Percentiles rank a stretch among this genome's conserved stretches.
These are phyloP conservation scores for Fragum fragum DNA, from an alignment of 2,888 invertebrate genomes.

Conservation along the genomic window DNA sequence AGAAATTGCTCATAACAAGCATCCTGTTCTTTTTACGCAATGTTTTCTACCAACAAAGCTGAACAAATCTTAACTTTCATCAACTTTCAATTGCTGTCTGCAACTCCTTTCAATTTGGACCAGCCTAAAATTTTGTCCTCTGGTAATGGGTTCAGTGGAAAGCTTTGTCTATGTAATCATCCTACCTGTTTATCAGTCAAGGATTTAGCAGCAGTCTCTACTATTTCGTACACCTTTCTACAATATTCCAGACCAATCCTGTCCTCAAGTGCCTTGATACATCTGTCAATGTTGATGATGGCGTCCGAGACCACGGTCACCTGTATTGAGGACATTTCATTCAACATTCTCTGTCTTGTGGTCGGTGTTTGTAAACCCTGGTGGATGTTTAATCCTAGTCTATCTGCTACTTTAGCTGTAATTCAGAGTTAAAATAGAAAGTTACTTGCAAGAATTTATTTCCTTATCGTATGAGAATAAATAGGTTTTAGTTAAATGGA, in stretches of 20 bases:
- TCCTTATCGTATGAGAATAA: too few relatives aligned
- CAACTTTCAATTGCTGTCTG: too few relatives aligned
- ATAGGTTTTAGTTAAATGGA: too few relatives aligned
- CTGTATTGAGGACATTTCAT: slow-evolving; percentile 40
- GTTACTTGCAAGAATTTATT: too few relatives aligned
- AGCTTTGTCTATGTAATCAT: too few relatives aligned
- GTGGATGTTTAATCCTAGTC: slow-evolving; percentile 20
- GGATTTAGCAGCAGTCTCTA: slow-evolving; percentile 39
- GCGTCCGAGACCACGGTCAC: slow-evolving; percentile 57
- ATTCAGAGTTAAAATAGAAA: neutral
- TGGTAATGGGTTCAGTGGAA: too few relatives aligned
- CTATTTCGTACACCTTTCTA: slow-evolving; percentile 42
- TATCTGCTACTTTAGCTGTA: slow-evolving; percentile 24
- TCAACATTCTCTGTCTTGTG: slow-evolving; percentile 28
- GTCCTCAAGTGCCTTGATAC: slow-evolving; percentile 53
- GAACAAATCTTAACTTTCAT: too few relatives aligned
- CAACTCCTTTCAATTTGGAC: too few relatives aligned
- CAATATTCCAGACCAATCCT: slow-evolving; percentile 54
- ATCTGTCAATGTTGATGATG: slow-evolving; percentile 59
- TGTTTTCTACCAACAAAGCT: too few relatives aligned
- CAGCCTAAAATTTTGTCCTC: too few relatives aligned
- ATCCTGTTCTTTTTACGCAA: too few relatives aligned
- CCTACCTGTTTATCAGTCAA: slow-evolving; percentile 37
- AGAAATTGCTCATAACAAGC: too few relatives aligned
- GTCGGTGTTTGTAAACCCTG: slow-evolving; percentile 33